Percentiles rank a stretch among this genome's conserved stretches.
phyloP scores from a whole-genome alignment of 1,140 invertebrate species.

The Triops longicaudatus region DNA sequence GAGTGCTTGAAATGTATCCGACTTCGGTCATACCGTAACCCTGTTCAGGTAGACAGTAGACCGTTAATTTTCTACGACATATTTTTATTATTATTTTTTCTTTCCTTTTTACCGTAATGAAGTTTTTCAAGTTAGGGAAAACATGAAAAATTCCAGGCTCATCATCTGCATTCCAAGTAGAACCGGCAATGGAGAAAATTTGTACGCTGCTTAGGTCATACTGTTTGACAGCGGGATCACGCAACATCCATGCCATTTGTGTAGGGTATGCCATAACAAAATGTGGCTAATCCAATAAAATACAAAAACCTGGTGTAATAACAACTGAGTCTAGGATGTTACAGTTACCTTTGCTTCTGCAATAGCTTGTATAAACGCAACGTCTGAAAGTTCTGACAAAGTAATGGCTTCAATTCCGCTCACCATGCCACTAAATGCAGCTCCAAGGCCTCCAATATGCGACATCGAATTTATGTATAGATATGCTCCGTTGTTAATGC shows the following conservation, averaged over 20 bases:
- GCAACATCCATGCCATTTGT: slow-evolving; percentile 16
- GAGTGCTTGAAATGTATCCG: neutral
- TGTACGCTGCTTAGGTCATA: slow-evolving; percentile 23
- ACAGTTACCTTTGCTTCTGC: neutral
- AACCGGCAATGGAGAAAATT: slow-evolving; percentile 9
- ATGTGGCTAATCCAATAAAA: neutral
- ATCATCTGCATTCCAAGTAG: slow-evolving; percentile 3
- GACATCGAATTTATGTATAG: neutral
- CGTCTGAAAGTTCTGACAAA: neutral
- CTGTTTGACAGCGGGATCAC: neutral
- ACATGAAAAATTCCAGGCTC: slow-evolving; percentile 14
- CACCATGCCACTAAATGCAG: neutral
- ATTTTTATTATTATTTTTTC: neutral
- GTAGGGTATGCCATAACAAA: neutral
- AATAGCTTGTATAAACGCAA: neutral
- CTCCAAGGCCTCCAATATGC: neutral
- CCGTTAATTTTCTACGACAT: neutral
- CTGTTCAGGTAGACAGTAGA: neutral
- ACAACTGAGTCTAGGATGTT: neutral
- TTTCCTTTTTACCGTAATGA: slow-evolving; percentile 16
- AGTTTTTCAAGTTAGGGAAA: slow-evolving; percentile 16
- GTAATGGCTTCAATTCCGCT: neutral
- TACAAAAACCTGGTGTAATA: neutral
- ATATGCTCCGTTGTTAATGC: neutral
- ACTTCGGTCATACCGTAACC: slow-evolving; percentile 17